Conservation (phyloP, 2,113 vertebrate genomes). For the Seriola aureovittata region DNA sequence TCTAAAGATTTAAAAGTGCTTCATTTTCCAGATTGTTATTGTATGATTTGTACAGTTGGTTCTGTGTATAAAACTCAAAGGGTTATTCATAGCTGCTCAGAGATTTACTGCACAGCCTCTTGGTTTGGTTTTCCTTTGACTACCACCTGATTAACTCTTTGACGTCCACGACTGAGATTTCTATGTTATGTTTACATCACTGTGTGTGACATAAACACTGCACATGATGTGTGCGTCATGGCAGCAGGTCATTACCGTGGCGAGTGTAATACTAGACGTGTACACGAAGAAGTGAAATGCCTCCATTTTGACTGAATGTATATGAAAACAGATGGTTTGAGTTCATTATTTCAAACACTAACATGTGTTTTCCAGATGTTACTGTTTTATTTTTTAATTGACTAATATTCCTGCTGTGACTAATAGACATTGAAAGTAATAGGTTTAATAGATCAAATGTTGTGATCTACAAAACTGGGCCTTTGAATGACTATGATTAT, state of each 20-base stretch:
- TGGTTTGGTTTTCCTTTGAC: slow-evolving; percentile 61
- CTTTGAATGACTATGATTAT: slow-evolving; percentile 42
- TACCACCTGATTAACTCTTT: slow-evolving; percentile 49
- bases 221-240: slow-evolving; percentile 52
- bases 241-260: slow-evolving; percentile 57
- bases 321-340: slow-evolving; percentile 48
- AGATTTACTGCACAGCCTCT: slow-evolving; percentile 66
- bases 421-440: slow-evolving; percentile 54
- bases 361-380: slow-evolving; percentile 52
- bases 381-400: slow-evolving; percentile 48
- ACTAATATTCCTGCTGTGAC: slow-evolving; percentile 61
- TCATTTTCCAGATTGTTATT: slow-evolving; percentile 72
- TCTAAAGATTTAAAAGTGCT: slow-evolving; percentile 63
- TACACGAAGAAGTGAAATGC: slow-evolving; percentile 57
- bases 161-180: slow-evolving; percentile 62
- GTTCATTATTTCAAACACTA: slow-evolving; percentile 47
- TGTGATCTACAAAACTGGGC: slow-evolving; percentile 42
- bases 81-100: slow-evolving; percentile 63
- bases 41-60: slow-evolving; percentile 79
- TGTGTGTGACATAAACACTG: slow-evolving; percentile 69
- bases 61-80: slow-evolving; percentile 66
- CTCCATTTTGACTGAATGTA: slow-evolving; percentile 80
- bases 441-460: slow-evolving; percentile 41
- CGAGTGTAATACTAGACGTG: slow-evolving; percentile 49
- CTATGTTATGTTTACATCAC: slow-evolving; percentile 63